These are phyloP conservation scores for Malurus splendens DNA, from an alignment of 2,797 vertebrate species.

Conservation along the genomic window DNA sequence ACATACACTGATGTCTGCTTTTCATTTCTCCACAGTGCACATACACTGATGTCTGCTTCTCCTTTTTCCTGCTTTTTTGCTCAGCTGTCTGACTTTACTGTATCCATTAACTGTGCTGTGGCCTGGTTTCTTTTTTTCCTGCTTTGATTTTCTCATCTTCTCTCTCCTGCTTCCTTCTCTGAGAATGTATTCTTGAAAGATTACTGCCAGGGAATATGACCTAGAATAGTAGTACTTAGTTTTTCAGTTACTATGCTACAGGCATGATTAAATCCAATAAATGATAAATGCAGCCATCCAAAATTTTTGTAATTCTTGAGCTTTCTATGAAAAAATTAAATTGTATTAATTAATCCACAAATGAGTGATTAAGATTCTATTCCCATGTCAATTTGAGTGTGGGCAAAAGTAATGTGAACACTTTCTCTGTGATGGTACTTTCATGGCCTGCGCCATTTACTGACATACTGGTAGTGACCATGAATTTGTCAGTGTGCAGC, in stretches of 20 bases:
- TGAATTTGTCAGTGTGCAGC: background rate
- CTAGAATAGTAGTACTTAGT: background rate
- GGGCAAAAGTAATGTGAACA: background rate
- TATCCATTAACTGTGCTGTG: background rate
- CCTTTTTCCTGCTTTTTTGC: background rate
- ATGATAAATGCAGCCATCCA: background rate
- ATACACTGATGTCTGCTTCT: background rate
- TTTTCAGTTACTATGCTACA: background rate
- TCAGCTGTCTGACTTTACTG: background rate
- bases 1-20: background rate
- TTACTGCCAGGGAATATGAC: slow-evolving; percentile 2
- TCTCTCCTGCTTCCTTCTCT: background rate
- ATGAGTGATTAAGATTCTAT: background rate
- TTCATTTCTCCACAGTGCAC: background rate
- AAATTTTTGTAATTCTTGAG: background rate
- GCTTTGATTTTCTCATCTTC: slow-evolving; percentile 8
- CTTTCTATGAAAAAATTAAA: background rate
- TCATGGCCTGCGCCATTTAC: background rate
- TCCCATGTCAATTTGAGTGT: background rate
- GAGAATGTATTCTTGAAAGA: slow-evolving; percentile 21
- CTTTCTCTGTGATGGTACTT: background rate
- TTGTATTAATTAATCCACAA: background rate
- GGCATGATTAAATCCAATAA: background rate
- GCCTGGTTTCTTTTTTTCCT: background rate
- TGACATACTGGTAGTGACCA: background rate